Evolutionary conservation across 2,797 vertebrate species (phyloP).

Genomic region (Odontamblyopus rebecca): DNA sequence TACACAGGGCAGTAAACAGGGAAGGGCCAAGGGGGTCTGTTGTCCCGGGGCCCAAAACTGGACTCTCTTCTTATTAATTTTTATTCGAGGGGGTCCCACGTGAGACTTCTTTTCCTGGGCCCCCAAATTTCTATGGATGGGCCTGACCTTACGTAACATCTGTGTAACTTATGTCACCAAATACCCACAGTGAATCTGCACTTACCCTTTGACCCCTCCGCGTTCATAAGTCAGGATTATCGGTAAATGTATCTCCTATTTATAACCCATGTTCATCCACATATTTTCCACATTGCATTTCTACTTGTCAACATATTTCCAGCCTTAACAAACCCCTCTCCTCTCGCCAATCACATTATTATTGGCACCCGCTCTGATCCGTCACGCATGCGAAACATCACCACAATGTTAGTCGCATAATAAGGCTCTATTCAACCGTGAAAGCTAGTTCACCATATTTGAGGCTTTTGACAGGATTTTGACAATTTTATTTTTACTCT

Average conservation of each 20-base stretch:
- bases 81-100: too few species aligned
- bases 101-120: too few species aligned
- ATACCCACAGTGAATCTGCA: not conserved
- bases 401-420: slow-evolving; percentile 57
- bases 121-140: too few species aligned
- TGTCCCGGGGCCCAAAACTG: too few species aligned
- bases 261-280: slow-evolving; percentile 10
- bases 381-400: slow-evolving; percentile 51
- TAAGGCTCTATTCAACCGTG: slow-evolving; percentile 59
- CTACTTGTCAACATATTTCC: not conserved
- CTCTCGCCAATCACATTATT: slow-evolving; percentile 61
- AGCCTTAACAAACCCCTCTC: slow-evolving; percentile 19
- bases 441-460: slow-evolving; percentile 64
- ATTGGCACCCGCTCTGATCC: slow-evolving; percentile 48
- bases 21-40: too few species aligned
- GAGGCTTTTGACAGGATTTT: slow-evolving; percentile 36
- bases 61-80: too few species aligned
- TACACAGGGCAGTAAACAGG: too few species aligned
- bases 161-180: not conserved
- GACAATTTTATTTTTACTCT: slow-evolving; percentile 46
- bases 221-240: slow-evolving; percentile 8
- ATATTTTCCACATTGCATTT: slow-evolving; percentile 2
- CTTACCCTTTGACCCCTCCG: not conserved
- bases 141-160: not conserved
- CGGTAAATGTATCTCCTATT: slow-evolving; percentile 13